Percentiles rank a stretch among this genome's conserved stretches.
These are phyloP conservation scores for Sebastes iracundus DNA, from an alignment of 2,797 vertebrate genomes.

Conservation along the genomic window DNA sequence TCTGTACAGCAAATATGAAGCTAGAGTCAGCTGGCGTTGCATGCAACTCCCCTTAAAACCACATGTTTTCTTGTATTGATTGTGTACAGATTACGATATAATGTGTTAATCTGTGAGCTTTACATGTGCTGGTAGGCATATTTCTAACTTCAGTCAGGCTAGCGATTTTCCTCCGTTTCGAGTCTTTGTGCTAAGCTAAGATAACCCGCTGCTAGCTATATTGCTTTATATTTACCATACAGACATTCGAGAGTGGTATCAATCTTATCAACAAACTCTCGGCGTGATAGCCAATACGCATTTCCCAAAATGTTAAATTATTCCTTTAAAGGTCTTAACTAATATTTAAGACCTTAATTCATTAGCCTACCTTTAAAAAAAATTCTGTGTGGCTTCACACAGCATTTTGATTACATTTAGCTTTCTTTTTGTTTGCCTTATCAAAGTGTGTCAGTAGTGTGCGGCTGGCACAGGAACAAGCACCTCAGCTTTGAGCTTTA, in stretches of 20 bases:
- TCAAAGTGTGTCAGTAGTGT: constrained; percentile 59
- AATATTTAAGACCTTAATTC: neutral
- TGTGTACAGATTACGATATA: neutral
- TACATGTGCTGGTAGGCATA: neutral
- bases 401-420: constrained; percentile 41
- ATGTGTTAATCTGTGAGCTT: neutral
- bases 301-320: neutral
- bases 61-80: neutral
- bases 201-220: neutral
- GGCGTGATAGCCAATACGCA: neutral
- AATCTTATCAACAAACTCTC: neutral
- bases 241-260: neutral
- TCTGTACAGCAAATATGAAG: neutral
- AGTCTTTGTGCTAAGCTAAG: neutral
- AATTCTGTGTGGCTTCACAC: neutral
- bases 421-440: constrained; percentile 39
- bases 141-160: neutral
- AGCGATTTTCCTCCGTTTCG: neutral
- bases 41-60: neutral
- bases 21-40: neutral
- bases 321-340: no score
- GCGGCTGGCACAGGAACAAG: constrained; percentile 44
- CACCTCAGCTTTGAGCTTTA: constrained; percentile 35
- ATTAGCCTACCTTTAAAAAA: neutral
- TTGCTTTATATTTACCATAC: neutral